phyloP scores from a whole-genome alignment of 30 jellyfish, hydroid and myxozoan species.

The Pelagia noctiluca region DNA sequence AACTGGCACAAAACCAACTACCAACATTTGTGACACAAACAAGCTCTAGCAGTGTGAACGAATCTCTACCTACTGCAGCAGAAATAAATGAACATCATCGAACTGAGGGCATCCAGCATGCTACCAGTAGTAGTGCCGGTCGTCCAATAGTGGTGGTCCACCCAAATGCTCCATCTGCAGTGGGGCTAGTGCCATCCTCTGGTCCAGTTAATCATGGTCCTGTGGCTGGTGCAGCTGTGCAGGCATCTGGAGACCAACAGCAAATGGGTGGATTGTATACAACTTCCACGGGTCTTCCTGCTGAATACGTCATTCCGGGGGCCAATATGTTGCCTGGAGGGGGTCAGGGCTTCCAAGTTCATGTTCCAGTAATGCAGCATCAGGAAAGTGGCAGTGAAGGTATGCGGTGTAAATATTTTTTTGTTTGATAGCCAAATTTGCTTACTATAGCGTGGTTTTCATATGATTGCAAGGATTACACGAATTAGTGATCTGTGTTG shows the following conservation, averaged over 20 bases:
- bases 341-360: constrained; percentile 71
- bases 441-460: too few relatives aligned
- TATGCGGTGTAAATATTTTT: too few relatives aligned
- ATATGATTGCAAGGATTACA: too few relatives aligned
- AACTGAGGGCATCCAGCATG: constrained; percentile 42
- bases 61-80: constrained; percentile 31
- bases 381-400: constrained; percentile 78
- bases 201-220: constrained; percentile 35
- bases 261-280: constrained; percentile 69
- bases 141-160: constrained; percentile 80
- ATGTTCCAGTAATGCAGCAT: constrained; percentile 83
- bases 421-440: too few relatives aligned
- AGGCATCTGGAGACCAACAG: constrained; percentile 60
- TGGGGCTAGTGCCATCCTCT: constrained; percentile 71
- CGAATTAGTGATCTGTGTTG: too few relatives aligned
- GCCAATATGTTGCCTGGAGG: constrained; percentile 64
- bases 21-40: constrained; percentile 69
- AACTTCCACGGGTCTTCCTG: constrained; percentile 78
- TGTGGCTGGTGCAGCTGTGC: constrained; percentile 35
- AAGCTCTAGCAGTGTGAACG: constrained; percentile 17
- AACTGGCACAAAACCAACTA: constrained; percentile 45
- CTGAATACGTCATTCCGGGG: constrained; percentile 85
- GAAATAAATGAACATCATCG: constrained; percentile 32
- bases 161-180: constrained; percentile 58
- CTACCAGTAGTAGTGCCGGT: constrained; percentile 61